Base-by-base conservation (phyloP, 1,140 invertebrate species). In the Tribolium madens region DNA sequence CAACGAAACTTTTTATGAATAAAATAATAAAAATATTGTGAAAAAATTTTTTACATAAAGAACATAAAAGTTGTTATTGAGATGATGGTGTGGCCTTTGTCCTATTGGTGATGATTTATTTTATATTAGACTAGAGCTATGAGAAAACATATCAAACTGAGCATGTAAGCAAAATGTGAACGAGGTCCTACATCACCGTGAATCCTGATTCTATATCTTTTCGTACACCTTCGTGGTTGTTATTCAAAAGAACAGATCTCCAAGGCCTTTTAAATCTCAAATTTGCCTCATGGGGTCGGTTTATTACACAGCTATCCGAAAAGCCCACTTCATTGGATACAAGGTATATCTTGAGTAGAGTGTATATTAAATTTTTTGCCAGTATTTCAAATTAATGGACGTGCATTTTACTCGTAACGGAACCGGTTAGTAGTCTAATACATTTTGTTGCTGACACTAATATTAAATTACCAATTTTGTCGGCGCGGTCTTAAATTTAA, bases 231-330 rank as follows among this genome's bases (percentile, higher is more conserved):
- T 26, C 26, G 57, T 64, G 57, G 57, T 64, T 64, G 57, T 64
- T 64, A 64, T 64, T 64, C 57, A 64, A 64, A 64, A 26, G 26
- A 64, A 64, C 57, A 64, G 57, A 64, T 64, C 57, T 64, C 57
- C n/a, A 64, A 26, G 57, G 57, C 12, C 21, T 33, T 64, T 64
- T 64, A 64, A 64, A 64, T 64, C 26, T 64, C 57, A 64, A 64
- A 64, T 64, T 64, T 64, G 57, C 57, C 57, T 64, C 57, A 13
- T 33, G 57, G 57, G 57, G 57, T 64, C 57, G 21, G 57, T 64
- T 64, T 64, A 64, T 64, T 64, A 64, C 57, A 64, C n/a, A 13
- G 21, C 57, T 31, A 64, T 64, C 14, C 26, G 57, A 64, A 64
- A 64, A 64, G 18, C n/a, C 57, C 17, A 64, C 57, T 64, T 14